A percentile compares a stretch with the other conserved stretches of the same genome.
Evolutionary conservation across 1,140 invertebrate genomes (phyloP).

Genomic region (Chrysomallon squamiferum): DNA sequence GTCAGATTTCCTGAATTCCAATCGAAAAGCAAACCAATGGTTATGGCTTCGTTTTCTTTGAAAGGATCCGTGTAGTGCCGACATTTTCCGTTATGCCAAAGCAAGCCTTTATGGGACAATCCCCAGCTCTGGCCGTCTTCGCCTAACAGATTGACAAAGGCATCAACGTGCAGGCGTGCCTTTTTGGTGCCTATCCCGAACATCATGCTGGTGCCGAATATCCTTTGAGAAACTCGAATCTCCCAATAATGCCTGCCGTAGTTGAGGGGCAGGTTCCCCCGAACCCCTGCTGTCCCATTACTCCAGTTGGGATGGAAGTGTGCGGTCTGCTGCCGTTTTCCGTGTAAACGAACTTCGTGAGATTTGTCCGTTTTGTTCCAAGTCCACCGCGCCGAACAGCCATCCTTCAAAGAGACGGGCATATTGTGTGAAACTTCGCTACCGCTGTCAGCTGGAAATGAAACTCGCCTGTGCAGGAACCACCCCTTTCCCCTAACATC

Average conservation of each 20-base stretch:
- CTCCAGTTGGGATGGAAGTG: conserved; percentile 80
- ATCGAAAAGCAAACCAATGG: conserved; percentile 74
- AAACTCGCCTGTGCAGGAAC: background rate
- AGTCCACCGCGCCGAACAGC: conserved; percentile 72
- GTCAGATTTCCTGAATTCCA: conserved; percentile 74
- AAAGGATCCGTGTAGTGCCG: conserved; percentile 74
- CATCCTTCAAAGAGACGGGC: conserved; percentile 5
- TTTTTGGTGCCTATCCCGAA: conserved; percentile 75
- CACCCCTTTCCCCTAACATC: background rate
- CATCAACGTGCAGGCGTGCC: conserved; percentile 71
- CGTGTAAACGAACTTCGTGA: conserved; percentile 71
- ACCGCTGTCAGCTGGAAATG: background rate
- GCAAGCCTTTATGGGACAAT: conserved; percentile 75
- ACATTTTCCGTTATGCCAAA: conserved; percentile 73
- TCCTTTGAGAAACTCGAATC: conserved; percentile 70
- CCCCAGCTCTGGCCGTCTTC: conserved; percentile 77
- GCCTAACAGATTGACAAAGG: conserved; percentile 76
- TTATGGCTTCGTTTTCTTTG: conserved; percentile 73
- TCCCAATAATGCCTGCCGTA: conserved; percentile 76
- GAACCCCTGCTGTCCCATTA: conserved; percentile 75
- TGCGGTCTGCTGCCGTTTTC: conserved; percentile 61
- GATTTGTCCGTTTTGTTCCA: conserved; percentile 73
- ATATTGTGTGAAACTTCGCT: background rate
- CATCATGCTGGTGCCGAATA: conserved; percentile 82
- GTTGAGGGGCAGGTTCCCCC: conserved; percentile 72